Base-by-base conservation (phyloP, 1,140 invertebrate species). In the Anastrepha ludens region DNA sequence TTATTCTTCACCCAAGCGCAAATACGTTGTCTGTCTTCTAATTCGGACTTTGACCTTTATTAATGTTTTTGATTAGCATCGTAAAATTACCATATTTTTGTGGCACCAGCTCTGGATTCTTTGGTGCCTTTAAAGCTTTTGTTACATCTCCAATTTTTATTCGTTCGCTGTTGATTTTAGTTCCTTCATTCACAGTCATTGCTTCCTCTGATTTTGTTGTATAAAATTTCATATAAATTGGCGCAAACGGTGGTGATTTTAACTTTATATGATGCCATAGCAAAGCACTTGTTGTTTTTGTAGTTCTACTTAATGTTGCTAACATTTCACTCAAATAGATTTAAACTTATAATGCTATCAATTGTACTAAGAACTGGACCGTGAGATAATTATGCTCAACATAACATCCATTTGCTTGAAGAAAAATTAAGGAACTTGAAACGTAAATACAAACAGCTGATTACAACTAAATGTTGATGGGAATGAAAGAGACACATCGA, bases 71-170 rank as follows among this genome's bases (percentile, higher is more conserved):
- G 6, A 55, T 87, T 74, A 78, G 17, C 59, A 15, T 70, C 58
- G 74, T 81, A n/a, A 86, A 81, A 17, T 90, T 91, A 98, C 97
- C 94, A 92, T 98, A 98, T 91, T 97, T 96, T 91, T 95, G 94
- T 6, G 98, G 98, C 29, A 98, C 96, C 92, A 97, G 96, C 94
- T 98, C 96, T 58, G 96, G 95, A 93, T 95, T 94, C 91, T 95
- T 95, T 2, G 96, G 94, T 86, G 93, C 89, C 88, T 93, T 95
- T 1, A 97, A 93, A 55, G 94, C 94, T 90, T 96, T 97, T 13
- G 94, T 95, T 86, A 97, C 95, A 94, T 96, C 96, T 81, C 96
- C 97, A 91, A 98, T 97, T 44, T 95, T 96, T 9, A 98, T 95
- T 90, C 93, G 94, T 67, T 74, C 87, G 67, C 60, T 93, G 2